Conservation (phyloP, 2,888 invertebrate species). For the Tetragnatha montana region DNA sequence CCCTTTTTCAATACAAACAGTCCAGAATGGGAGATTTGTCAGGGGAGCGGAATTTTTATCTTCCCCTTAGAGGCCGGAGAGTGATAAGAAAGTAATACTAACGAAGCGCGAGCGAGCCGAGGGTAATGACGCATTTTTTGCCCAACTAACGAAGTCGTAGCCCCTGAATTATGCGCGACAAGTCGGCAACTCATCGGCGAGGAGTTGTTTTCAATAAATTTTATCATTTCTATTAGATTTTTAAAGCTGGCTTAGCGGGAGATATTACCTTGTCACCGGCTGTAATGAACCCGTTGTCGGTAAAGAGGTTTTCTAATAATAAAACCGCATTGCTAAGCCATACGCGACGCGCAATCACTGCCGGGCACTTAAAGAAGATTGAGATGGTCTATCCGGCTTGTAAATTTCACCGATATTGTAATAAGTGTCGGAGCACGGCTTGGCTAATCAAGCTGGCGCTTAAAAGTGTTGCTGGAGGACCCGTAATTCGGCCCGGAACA, state of each 20-base stretch:
- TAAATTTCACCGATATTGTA: constrained; percentile 70
- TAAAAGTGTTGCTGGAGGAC: constrained; percentile 47
- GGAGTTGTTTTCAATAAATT: constrained; percentile 68
- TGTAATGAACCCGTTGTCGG: constrained; percentile 60
- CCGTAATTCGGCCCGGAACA: constrained; percentile 47
- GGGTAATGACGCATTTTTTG: constrained; percentile 31
- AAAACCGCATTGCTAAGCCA: constrained; percentile 62
- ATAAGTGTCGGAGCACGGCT: constrained; percentile 66
- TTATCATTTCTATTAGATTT: constrained; percentile 63
- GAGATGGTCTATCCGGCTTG: constrained; percentile 61
- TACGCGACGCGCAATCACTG: constrained; percentile 62
- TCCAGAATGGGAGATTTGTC: constrained; percentile 47
- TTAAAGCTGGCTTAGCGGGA: constrained; percentile 55
- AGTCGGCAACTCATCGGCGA: constrained; percentile 40
- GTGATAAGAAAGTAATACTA: constrained; percentile 43
- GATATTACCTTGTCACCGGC: constrained; percentile 61
- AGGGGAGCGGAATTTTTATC: constrained; percentile 32
- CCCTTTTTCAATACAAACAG: constrained; percentile 38
- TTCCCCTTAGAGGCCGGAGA: constrained; percentile 16
- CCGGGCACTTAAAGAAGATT: constrained; percentile 64
- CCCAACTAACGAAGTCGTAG: constrained; percentile 44
- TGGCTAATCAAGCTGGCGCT: constrained; percentile 64
- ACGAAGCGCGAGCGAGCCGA: constrained; percentile 33
- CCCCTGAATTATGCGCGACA: constrained; percentile 45
- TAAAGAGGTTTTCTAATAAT: constrained; percentile 67